Conservation (phyloP, 2,888 invertebrate genomes). For the Lasioglossum calceatum region DNA sequence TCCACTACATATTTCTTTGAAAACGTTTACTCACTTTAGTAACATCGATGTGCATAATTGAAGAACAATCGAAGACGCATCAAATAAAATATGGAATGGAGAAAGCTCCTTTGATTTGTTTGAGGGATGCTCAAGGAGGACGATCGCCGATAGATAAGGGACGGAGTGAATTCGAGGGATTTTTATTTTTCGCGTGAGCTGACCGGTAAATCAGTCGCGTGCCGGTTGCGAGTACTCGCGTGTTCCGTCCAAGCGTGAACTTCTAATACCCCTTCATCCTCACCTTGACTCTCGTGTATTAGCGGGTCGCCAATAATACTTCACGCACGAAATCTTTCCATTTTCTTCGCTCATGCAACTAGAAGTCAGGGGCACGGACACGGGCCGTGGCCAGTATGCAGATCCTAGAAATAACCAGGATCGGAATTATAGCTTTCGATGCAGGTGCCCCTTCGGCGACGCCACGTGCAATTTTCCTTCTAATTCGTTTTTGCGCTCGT, state of each 20-base stretch:
- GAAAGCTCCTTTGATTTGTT: background rate
- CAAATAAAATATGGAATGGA: background rate
- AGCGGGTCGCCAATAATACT: constrained; percentile 74
- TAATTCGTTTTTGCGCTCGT: constrained; percentile 11
- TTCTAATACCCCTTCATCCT: constrained; percentile 76
- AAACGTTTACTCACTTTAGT: no score
- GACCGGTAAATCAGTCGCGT: constrained; percentile 75
- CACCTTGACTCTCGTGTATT: constrained; percentile 75
- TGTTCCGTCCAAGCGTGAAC: constrained; percentile 77
- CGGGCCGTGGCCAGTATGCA: constrained; percentile 53
- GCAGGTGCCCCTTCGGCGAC: background rate
- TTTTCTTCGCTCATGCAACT: constrained; percentile 70
- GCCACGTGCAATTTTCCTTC: constrained; percentile 22
- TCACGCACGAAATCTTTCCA: constrained; percentile 74
- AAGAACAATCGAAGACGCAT: background rate
- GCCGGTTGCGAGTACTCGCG: constrained; percentile 77
- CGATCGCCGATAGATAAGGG: constrained; percentile 7
- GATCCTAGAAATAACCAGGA: constrained; percentile 54
- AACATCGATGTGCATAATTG: background rate
- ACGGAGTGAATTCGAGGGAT: constrained; percentile 45
- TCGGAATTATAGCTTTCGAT: constrained; percentile 47
- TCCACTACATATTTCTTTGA: background rate
- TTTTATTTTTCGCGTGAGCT: constrained; percentile 69
- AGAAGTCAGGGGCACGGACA: constrained; percentile 66
- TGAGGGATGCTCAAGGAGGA: background rate